Evolutionary conservation across 2,888 invertebrate genomes (phyloP).

Genomic region (Polyommatus iphigenia): DNA sequence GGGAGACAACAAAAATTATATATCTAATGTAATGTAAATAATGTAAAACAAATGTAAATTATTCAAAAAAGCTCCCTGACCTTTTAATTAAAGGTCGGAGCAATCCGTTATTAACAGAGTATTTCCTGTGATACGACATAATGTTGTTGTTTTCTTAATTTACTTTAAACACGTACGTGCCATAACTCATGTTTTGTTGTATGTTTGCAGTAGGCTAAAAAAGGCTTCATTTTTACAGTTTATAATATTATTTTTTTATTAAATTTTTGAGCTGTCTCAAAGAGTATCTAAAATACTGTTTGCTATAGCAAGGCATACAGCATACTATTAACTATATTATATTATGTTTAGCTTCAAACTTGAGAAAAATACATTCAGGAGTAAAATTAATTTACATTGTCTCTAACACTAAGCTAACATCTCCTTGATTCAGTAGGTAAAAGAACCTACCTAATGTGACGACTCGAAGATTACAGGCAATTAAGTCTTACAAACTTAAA

Average conservation of each 20-base stretch:
- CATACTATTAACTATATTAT: no score
- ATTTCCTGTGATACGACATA: neutral
- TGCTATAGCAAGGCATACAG: no score
- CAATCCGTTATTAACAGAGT: neutral
- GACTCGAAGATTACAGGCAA: no score
- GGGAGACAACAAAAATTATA: neutral
- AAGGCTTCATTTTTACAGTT: neutral
- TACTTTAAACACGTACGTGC: constrained; percentile 27
- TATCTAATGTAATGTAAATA: neutral
- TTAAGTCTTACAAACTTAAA: no score
- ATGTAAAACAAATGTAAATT: neutral
- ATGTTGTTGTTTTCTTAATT: constrained; percentile 14
- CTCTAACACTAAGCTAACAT: neutral
- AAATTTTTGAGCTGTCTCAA: no score
- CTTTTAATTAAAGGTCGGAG: constrained; percentile 7
- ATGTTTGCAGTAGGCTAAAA: no score
- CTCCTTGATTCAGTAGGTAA: no score
- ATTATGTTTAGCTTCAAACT: no score
- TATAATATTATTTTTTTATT: no score
- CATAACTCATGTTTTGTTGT: neutral
- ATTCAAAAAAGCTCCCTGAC: constrained; percentile 20
- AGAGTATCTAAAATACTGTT: no score
- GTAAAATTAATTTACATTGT: neutral
- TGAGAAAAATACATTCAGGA: neutral
- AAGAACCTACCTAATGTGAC: no score